These are phyloP conservation scores for Solenodon paradoxus DNA, from an alignment of 2,113 vertebrate genomes.

Conservation along the genomic window DNA sequence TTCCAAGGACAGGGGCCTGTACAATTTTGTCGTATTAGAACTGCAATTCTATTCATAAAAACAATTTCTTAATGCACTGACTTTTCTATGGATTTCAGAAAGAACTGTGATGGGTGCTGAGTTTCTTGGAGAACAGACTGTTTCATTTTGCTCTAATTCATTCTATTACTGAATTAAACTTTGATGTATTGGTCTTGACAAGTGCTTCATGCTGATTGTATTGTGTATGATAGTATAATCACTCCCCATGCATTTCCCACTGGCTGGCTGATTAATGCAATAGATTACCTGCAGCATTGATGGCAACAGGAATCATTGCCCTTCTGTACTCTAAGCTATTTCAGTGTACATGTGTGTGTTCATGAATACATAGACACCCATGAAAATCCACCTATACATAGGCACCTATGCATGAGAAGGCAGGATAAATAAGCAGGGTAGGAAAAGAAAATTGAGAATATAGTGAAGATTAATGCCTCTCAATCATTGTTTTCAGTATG, in stretches of 20 bases:
- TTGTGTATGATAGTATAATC: constrained; percentile 88
- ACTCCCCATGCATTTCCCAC: constrained; percentile 85
- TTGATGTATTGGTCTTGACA: constrained; percentile 89
- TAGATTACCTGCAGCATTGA: constrained; percentile 84
- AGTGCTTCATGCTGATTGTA: constrained; percentile 84
- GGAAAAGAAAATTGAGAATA: constrained; percentile 24
- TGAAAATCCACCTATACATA: neutral
- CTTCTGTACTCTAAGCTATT: constrained; percentile 66
- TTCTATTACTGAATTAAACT: constrained; percentile 86
- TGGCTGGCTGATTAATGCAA: constrained; percentile 84
- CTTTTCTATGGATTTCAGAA: constrained; percentile 62
- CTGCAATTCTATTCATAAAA: constrained; percentile 69
- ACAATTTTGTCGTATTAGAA: constrained; percentile 14
- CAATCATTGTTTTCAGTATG: neutral
- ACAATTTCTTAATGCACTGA: constrained; percentile 52
- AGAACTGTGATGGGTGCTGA: constrained; percentile 67
- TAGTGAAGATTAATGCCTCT: neutral
- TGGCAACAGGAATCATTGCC: constrained; percentile 71
- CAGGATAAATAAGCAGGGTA: neutral
- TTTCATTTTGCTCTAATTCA: constrained; percentile 86
- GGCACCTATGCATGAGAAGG: neutral
- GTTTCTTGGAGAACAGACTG: constrained; percentile 81
- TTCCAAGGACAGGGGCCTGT: constrained; percentile 34
- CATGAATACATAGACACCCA: neutral
- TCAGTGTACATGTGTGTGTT: neutral